Percentiles rank a stretch among this genome's conserved stretches.
Conservation (phyloP, 2,113 vertebrate species). For the Sporophila hypoxantha region DNA sequence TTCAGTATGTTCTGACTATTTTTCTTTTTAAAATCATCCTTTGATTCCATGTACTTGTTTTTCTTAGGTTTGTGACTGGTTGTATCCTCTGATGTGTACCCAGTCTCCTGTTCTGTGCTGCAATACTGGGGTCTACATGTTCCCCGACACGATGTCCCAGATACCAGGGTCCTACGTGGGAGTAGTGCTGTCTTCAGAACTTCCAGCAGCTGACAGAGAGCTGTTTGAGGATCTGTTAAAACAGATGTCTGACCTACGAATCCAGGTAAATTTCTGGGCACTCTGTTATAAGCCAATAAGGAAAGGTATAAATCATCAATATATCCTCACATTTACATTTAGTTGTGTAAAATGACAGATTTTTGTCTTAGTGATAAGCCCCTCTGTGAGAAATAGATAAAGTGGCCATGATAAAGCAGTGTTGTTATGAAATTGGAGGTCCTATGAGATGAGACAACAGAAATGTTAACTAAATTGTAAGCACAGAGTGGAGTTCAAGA, state of each 20-base stretch:
- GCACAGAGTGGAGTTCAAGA: not conserved
- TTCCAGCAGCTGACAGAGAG: slow-evolving; percentile 78
- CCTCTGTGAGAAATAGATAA: not conserved
- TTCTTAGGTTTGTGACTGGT: slow-evolving; percentile 91
- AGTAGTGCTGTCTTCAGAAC: slow-evolving; percentile 89
- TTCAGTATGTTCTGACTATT: not conserved
- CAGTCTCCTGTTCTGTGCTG: slow-evolving; percentile 90
- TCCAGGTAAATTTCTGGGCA: slow-evolving; percentile 77
- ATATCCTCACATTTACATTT: not conserved
- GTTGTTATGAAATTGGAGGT: not conserved
- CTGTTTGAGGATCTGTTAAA: slow-evolving; percentile 87
- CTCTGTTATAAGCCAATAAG: not conserved
- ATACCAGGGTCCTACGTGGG: slow-evolving; percentile 86
- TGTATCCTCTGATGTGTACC: slow-evolving; percentile 87
- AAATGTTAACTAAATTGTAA: not conserved
- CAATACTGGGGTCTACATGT: slow-evolving; percentile 92
- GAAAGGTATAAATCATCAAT: not conserved
- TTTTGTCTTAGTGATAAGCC: not conserved
- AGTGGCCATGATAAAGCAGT: not conserved
- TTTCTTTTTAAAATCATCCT: not conserved
- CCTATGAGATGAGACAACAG: not conserved
- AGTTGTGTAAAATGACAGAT: not conserved
- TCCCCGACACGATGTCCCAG: slow-evolving; percentile 90
- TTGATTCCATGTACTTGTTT: not conserved
- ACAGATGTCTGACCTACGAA: slow-evolving; percentile 89